These are phyloP conservation scores for Tetragonisca angustula DNA, from an alignment of 2,888 invertebrate genomes.

Conservation along the genomic window DNA sequence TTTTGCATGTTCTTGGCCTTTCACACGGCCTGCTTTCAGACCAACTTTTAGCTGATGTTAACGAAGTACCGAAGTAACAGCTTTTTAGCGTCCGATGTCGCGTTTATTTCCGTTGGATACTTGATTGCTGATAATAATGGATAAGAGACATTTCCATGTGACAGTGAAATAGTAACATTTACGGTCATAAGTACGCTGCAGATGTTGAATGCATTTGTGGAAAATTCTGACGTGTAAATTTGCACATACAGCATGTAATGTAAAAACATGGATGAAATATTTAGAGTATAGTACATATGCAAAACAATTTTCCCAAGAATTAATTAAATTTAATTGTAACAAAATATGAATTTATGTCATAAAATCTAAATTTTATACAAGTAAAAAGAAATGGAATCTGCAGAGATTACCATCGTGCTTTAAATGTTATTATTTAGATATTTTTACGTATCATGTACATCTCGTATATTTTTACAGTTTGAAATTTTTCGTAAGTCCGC, in stretches of 20 bases:
- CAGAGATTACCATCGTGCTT: not conserved
- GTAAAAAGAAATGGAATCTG: fast-evolving
- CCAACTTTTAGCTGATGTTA: slow-evolving; percentile 7
- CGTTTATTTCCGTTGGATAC: not conserved
- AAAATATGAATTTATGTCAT: too few species aligned
- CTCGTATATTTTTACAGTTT: not conserved
- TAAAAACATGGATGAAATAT: too few species aligned
- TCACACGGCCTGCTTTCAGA: not conserved
- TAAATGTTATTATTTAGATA: not conserved
- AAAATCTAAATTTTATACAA: too few species aligned
- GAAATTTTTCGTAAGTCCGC: not conserved
- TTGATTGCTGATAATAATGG: not conserved
- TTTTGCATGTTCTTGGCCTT: slow-evolving; percentile 13
- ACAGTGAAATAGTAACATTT: not conserved
- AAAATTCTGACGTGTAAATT: too few species aligned
- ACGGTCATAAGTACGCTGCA: not conserved
- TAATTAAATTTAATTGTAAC: too few species aligned
- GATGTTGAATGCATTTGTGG: not conserved
- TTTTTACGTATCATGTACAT: not conserved
- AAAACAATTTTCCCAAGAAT: too few species aligned
- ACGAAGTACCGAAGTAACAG: slow-evolving; percentile 12
- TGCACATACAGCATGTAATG: too few species aligned
- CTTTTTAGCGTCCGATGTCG: not conserved
- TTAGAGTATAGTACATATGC: too few species aligned
- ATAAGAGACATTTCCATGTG: not conserved